phyloP scores from a whole-genome alignment of 2,888 invertebrate species.

The Portevinia maculata region DNA sequence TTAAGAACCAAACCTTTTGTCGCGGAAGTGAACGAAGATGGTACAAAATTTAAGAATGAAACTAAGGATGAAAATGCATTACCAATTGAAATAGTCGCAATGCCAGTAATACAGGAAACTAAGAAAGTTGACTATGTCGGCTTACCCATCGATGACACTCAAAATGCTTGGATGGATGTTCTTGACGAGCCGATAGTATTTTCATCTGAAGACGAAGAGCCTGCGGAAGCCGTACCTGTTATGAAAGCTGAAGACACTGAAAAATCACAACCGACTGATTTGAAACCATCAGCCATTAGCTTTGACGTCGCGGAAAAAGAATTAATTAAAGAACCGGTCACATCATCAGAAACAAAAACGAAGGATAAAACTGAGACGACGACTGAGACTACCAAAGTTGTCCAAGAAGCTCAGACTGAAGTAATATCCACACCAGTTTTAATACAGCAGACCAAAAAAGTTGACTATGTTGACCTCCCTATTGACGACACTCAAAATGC shows the following conservation, averaged over 20 bases:
- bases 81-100: too few species aligned
- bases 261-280: too few species aligned
- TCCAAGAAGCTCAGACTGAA: constrained; percentile 1
- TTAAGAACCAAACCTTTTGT: too few species aligned
- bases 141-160: constrained; percentile 78
- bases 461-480: constrained; percentile 78
- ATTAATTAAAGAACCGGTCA: background rate
- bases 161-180: constrained; percentile 79
- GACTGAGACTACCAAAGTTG: background rate
- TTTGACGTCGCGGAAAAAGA: background rate
- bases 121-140: constrained; percentile 78
- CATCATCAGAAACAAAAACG: background rate
- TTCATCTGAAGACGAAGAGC: constrained; percentile 78
- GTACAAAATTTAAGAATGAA: too few species aligned
- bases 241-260: background rate
- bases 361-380: background rate
- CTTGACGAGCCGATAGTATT: constrained; percentile 80
- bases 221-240: background rate
- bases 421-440: background rate
- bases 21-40: too few species aligned
- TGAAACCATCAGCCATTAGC: background rate
- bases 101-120: constrained; percentile 52
- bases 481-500: constrained; percentile 77
- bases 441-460: constrained; percentile 47
- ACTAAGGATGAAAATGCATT: constrained; percentile 69